Conservation (phyloP, 30 jellyfish, hydroid and myxozoan species). For the Pelagia noctiluca region DNA sequence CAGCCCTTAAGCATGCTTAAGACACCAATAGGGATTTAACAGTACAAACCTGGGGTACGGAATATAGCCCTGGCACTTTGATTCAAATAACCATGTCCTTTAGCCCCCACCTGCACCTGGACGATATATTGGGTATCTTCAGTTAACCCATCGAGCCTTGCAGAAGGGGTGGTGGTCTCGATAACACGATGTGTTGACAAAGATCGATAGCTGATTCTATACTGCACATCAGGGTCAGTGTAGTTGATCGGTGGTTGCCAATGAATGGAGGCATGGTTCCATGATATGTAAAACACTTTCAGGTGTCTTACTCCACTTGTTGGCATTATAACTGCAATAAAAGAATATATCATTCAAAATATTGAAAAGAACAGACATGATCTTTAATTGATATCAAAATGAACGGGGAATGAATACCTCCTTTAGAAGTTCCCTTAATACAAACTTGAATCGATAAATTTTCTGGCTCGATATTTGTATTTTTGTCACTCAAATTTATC, state of each 20-base stretch:
- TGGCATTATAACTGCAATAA: slow-evolving; percentile 57
- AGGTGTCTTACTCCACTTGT: slow-evolving; percentile 21
- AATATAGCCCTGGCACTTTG: background rate
- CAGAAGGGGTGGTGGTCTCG: slow-evolving; percentile 5
- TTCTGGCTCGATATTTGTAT: no score
- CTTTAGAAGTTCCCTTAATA: no score
- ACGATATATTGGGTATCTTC: slow-evolving; percentile 13
- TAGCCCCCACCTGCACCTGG: slow-evolving; percentile 49
- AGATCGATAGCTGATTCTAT: slow-evolving; percentile 4
- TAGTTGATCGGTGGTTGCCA: slow-evolving; percentile 57
- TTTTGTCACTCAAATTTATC: no score
- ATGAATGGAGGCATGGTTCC: slow-evolving; percentile 21
- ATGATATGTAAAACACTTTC: background rate
- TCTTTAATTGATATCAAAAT: no score
- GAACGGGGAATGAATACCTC: no score
- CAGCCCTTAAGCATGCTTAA: background rate
- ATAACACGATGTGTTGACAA: background rate
- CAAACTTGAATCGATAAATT: no score
- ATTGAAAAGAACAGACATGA: no score
- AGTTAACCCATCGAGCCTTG: background rate
- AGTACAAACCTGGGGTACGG: slow-evolving; percentile 10
- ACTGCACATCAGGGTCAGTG: slow-evolving; percentile 29
- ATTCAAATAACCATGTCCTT: slow-evolving; percentile 25
- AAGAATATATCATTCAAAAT: no score
- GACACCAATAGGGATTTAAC: background rate